These are phyloP conservation scores for Limanda limanda DNA, from an alignment of 2,113 vertebrate species.

Conservation along the genomic window DNA sequence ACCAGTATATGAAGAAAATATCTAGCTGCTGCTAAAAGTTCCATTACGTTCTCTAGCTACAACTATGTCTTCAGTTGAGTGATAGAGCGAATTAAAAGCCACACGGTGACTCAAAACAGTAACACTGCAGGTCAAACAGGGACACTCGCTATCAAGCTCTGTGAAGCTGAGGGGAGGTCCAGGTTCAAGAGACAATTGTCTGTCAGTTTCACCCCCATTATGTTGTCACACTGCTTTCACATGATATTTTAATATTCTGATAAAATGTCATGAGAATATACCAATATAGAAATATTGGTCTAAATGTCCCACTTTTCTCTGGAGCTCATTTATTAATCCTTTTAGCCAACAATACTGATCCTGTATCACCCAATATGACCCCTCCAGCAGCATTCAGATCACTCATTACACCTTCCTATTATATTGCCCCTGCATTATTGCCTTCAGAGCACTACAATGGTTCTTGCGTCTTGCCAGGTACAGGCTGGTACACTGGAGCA, in stretches of 20 bases:
- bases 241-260: too few species aligned
- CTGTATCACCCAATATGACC: neutral
- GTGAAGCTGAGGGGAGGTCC: too few species aligned
- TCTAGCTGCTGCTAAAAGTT: too few species aligned
- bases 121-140: too few species aligned
- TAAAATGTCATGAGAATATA: neutral
- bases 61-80: too few species aligned
- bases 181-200: too few species aligned
- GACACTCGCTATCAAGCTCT: too few species aligned
- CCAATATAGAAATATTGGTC: neutral
- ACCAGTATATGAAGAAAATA: neutral
- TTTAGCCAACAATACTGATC: neutral
- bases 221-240: too few species aligned
- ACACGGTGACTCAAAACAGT: too few species aligned
- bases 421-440: conserved; percentile 49
- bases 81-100: too few species aligned
- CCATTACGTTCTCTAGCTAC: too few species aligned
- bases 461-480: conserved; percentile 59
- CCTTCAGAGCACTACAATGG: conserved; percentile 56
- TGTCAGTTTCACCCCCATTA: too few species aligned
- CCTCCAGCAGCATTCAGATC: conserved; percentile 38
- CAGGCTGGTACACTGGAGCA: conserved; percentile 42
- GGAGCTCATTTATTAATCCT: neutral
- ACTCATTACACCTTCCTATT: conserved; percentile 61
- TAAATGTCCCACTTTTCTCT: neutral